Base-by-base conservation (phyloP, 2,113 vertebrate genomes). In the Eublepharis macularius region DNA sequence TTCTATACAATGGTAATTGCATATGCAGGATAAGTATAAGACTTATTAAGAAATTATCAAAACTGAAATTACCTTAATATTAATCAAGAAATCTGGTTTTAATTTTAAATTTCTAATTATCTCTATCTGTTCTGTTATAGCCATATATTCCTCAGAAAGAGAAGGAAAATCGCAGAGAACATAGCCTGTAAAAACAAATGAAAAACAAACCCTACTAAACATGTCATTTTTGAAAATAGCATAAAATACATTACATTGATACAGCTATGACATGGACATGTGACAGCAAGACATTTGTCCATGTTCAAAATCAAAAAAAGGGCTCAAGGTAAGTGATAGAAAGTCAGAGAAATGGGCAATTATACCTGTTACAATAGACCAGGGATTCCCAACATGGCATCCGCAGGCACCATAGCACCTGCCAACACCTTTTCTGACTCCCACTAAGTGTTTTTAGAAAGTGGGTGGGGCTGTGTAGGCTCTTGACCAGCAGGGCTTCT, bases 51-150 rank as follows among this genome's bases (percentile, higher is more conserved):
- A 90, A 87, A 74, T 81, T 76, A 80, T 34, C 74, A 51, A 87
- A 86, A 49, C 24, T 51, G 1, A 54, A 3, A 63, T 92, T 94
- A 99, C 98, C 98, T 99, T 99, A 90, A 99, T 98, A 93, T 98
- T 99, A 90, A 99, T 98, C 94, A 99, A 96, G 91, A 99, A 87
- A 96, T 99, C 97, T 0, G 98, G 98, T 47, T 96, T 94, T 85
- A 98, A 88, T 84, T 96, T 97, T 76, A 98, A 94, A 85, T 95
- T 98, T 95, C 93, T 97, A 93, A 99, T 96, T 91, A 97, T 77
- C 60, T 98, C 93, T 87, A 98, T 94, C 95, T 99, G 98, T 87
- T 99, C 95, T 21, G 92, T 83, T 89, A 97, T 93, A 82, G 94
- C 97, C 92, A 97, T 86, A 83, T 92, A 92, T 41, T 97, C 96